Base-by-base conservation (phyloP, 1,140 invertebrate species). In the Colletes gigas region DNA sequence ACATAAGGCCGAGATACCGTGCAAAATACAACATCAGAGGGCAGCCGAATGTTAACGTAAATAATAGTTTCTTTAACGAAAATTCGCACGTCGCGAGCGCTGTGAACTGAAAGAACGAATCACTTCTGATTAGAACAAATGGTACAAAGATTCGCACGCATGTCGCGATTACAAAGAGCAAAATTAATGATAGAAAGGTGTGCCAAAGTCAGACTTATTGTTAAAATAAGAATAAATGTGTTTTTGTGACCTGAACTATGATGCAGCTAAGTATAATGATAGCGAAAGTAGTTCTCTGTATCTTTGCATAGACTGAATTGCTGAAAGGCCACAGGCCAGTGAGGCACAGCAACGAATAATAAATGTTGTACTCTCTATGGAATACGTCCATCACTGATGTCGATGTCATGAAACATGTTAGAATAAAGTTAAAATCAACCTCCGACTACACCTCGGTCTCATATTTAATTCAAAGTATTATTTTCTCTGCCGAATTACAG, bases 261-360 rank as follows among this genome's bases (percentile, higher is more conserved):
- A 67, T 14, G 3, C n/a, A 62, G 12, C n/a, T 1, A 9, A 60
- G 4, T 3, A 21, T 15, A 4, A 72, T 2, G 39, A 60, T 6
- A 15, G 0, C 2, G 21, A 54, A 52, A 41, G 1, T 30, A 12
- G 72, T 15, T 52, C 81, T 73, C 8, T 72, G 74, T 52, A 84
- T 62, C 19, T 15, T 55, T 1, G 8, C 12, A 6, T 5, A 21
- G 17, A 81, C 68, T 0, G 21, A 17, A 0, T 57, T 62, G 15
- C 59, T 15, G 10, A 78, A 84, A 0, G 83, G 83, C 83, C 81
- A 84, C 14, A 84, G 10, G 2, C 83, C 83, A 17, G 83, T 3
- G 30, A 19, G 1, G 6, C 44, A 69, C 41, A 83, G 30, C 14
- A 84, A 9, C 0, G 54, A 3, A 0, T 74, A 62, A 57, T 78